Conservation (phyloP, 2,797 vertebrate genomes). For the Cuniculus paca region DNA sequence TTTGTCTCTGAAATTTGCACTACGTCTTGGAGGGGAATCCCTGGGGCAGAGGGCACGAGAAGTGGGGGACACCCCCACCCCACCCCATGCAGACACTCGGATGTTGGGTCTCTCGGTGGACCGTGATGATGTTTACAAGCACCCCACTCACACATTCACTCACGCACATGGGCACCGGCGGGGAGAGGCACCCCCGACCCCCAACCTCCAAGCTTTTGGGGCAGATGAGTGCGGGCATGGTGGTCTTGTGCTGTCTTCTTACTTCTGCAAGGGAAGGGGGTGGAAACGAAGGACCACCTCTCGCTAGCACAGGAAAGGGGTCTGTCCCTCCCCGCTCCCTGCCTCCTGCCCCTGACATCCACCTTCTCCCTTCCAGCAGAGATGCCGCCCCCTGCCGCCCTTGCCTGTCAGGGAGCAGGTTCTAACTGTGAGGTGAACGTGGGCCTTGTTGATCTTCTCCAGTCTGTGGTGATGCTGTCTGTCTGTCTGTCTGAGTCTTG, state of each 20-base stretch:
- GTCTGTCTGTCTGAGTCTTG: slow-evolving; percentile 84
- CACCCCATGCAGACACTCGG: slow-evolving; percentile 72
- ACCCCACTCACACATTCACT: slow-evolving; percentile 72
- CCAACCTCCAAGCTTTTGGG: slow-evolving; percentile 79
- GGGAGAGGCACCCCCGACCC: slow-evolving; percentile 28
- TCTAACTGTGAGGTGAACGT: slow-evolving; percentile 87
- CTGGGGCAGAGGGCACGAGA: slow-evolving; percentile 71
- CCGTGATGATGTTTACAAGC: slow-evolving; percentile 90
- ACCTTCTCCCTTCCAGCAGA: slow-evolving; percentile 49
- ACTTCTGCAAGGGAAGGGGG: slow-evolving; percentile 88
- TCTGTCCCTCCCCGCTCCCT: slow-evolving; percentile 70
- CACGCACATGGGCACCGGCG: background rate
- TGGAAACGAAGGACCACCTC: slow-evolving; percentile 76
- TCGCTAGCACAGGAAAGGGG: slow-evolving; percentile 87
- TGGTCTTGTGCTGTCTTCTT: slow-evolving; percentile 88
- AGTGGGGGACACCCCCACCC: slow-evolving; percentile 74
- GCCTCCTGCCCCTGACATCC: background rate
- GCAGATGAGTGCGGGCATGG: slow-evolving; percentile 80
- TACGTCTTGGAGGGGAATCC: slow-evolving; percentile 89
- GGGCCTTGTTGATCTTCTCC: slow-evolving; percentile 78
- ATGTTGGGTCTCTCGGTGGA: slow-evolving; percentile 82
- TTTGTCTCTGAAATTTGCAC: slow-evolving; percentile 94
- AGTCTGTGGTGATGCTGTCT: slow-evolving; percentile 83
- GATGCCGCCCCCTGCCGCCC: slow-evolving; percentile 68
- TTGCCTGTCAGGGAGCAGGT: slow-evolving; percentile 80